Conservation (phyloP, 2,797 vertebrate species). For the Gymnoscopelus braueri region DNA sequence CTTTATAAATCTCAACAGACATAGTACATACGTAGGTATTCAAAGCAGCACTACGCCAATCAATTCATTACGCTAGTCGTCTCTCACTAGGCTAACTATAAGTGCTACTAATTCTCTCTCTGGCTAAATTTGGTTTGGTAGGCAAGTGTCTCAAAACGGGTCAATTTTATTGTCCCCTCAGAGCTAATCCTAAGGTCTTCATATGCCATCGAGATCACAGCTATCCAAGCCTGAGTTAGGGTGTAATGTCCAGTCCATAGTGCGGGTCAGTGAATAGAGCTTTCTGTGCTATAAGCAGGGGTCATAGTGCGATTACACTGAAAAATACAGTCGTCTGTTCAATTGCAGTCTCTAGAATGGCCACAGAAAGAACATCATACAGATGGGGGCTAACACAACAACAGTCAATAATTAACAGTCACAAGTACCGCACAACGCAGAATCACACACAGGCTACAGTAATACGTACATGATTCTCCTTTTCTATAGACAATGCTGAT, state of each 20-base stretch:
- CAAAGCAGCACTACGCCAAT: conserved; percentile 40
- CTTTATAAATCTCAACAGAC: conserved; percentile 44
- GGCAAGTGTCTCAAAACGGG: conserved; percentile 23
- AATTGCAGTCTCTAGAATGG: conserved; percentile 6
- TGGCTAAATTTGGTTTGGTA: conserved; percentile 31
- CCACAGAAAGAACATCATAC: neutral
- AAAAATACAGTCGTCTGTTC: conserved; percentile 12
- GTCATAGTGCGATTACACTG: conserved; percentile 7
- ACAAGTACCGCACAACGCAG: neutral
- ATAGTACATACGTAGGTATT: conserved; percentile 33
- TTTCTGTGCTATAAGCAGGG: conserved; percentile 7
- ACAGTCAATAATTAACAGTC: conserved; percentile 18
- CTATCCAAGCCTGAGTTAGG: neutral
- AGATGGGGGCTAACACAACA: neutral
- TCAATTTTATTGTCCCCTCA: conserved; percentile 3
- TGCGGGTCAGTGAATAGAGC: conserved; percentile 9
- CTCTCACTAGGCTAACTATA: neutral
- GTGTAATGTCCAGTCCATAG: conserved; percentile 11
- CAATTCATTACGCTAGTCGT: conserved; percentile 1
- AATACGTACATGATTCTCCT: conserved; percentile 3
- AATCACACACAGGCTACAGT: neutral
- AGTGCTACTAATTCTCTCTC: conserved; percentile 29
- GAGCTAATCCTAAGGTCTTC: conserved; percentile 27
- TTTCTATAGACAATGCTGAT: neutral
- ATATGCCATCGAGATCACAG: neutral